Base-by-base conservation (phyloP, 2,797 vertebrate species). In the Gymnodraco acuticeps region DNA sequence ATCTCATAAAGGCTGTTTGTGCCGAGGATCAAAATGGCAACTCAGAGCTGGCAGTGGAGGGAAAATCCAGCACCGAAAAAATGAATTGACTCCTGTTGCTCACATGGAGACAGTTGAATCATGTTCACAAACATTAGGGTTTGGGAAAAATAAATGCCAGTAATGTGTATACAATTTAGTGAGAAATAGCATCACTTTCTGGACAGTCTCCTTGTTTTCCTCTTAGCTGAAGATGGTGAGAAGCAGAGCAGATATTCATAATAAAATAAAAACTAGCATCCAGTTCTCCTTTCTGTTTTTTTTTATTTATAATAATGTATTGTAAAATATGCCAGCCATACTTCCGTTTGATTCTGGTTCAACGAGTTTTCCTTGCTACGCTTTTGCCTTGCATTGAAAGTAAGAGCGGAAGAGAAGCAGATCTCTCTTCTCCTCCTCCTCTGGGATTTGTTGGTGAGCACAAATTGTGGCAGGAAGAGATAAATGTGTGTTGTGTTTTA, bases 1-100 rank as follows among this genome's bases (percentile, higher is more conserved):
- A 84, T 85, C 86, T 84, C 73, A 48, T 90, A 72, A 87, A 84
- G 75, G 50, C 69, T 73, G 86, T 87, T 73, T 87, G 75, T 81
- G 73, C 14, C 0, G 33, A 65, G 78, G 77, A 87, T 87, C 72
- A 82, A 68, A 81, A 85, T 84, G 83, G 86, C 70, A 64, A 73
- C 15, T 63, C 65, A 64, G 55, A 81, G 63, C 73, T 67, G 76
- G 70, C 70, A 53, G 4, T 2, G 41, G 52, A 23, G 64, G 73
- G 61, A 65, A 73, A 80, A 79, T 75, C 78, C 70, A 71, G 59
- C 45, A 5, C 27, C 27, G 0, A 50, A 11, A 41, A 60, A 78
- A 53, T 19, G 0, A 77, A 76, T 60, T 42, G 42, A 81, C 72
- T 77, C 17, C 11, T 10, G 53, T 48, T 80, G 33, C 73, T 70